phyloP scores from a whole-genome alignment of 2,888 invertebrate species.

The Campaea margaritaria region DNA sequence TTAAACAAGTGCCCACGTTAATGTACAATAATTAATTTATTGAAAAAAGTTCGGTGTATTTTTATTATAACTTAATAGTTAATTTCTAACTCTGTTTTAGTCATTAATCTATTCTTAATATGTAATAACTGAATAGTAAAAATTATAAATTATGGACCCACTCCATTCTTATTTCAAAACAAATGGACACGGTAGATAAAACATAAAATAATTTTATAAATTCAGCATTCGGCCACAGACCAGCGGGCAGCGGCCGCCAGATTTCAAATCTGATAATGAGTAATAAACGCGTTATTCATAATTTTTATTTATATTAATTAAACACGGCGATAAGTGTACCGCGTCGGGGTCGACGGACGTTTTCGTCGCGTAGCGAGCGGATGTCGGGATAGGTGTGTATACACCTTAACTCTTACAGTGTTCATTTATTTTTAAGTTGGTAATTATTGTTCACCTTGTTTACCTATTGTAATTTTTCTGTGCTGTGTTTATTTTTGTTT shows the following conservation, averaged over 20 bases:
- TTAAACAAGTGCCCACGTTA: no score
- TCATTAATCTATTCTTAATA: neutral
- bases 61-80: no score
- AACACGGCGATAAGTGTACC: conserved; percentile 74
- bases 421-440: conserved; percentile 20
- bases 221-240: conserved; percentile 48
- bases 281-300: conserved; percentile 68
- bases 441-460: neutral
- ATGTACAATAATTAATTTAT: no score
- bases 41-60: no score
- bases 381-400: conserved; percentile 7
- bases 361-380: conserved; percentile 44
- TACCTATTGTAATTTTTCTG: no score
- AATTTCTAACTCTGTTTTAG: no score
- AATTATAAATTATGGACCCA: no score
- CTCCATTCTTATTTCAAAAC: conserved; percentile 24
- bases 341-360: conserved; percentile 73
- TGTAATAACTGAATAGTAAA: neutral
- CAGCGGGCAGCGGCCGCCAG: conserved; percentile 56
- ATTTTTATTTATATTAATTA: conserved; percentile 79
- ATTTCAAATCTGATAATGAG: conserved; percentile 66
- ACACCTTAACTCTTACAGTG: conserved; percentile 31
- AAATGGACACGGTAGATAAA: conserved; percentile 74
- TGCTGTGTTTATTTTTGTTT: no score
- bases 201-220: conserved; percentile 54